Evolutionary conservation across 2,797 vertebrate genomes (phyloP).

Genomic region (Lacerta agilis): DNA sequence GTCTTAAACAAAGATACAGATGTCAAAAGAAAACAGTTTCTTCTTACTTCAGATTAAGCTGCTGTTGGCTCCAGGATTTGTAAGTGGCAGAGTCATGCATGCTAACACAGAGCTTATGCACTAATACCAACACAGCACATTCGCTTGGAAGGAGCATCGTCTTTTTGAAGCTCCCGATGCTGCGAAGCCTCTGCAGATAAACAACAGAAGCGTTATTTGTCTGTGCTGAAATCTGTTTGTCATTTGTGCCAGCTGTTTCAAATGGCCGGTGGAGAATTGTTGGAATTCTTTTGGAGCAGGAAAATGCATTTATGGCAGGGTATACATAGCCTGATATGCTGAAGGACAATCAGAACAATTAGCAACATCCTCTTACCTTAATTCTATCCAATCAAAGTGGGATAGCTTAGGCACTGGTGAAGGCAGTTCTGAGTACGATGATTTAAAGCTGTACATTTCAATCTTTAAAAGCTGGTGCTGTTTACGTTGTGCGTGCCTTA

Average conservation of each 20-base stretch:
- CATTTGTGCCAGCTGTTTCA: neutral
- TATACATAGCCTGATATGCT: slow-evolving; percentile 35
- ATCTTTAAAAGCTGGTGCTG: neutral
- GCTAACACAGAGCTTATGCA: neutral
- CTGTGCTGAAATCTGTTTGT: slow-evolving; percentile 16
- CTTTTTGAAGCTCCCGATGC: neutral
- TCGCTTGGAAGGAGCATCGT: slow-evolving; percentile 3
- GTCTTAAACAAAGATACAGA: neutral
- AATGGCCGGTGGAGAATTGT: slow-evolving; percentile 23
- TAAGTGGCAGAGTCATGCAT: neutral
- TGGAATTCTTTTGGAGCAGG: slow-evolving; percentile 23
- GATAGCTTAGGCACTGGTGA: slow-evolving; percentile 31
- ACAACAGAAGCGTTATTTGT: slow-evolving; percentile 20
- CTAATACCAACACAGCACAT: neutral
- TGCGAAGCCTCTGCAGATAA: slow-evolving; percentile 23
- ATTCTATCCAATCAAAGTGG: neutral
- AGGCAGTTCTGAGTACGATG: neutral
- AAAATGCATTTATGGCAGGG: slow-evolving; percentile 22
- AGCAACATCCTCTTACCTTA: slow-evolving; percentile 26
- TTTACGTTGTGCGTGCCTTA: neutral
- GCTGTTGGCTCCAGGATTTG: neutral
- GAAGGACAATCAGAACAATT: slow-evolving; percentile 1
- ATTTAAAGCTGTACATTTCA: neutral
- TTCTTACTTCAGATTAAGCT: neutral
- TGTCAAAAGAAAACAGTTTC: neutral